phyloP scores from a whole-genome alignment of 2,888 invertebrate species.

The Laothoe populi region DNA sequence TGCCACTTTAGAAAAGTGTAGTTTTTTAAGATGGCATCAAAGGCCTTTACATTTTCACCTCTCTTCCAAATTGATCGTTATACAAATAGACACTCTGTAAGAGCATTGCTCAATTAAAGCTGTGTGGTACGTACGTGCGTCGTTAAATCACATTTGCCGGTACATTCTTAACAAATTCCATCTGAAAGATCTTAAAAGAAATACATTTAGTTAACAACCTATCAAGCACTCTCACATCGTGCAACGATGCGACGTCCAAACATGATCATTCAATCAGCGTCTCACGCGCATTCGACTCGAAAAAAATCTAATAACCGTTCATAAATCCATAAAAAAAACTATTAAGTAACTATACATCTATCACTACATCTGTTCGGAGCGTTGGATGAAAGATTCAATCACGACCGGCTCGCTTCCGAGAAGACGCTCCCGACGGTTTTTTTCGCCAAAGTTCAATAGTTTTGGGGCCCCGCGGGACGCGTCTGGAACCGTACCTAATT shows the following conservation, averaged over 20 bases:
- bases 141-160: not conserved
- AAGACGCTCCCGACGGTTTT: constrained; percentile 56
- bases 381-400: constrained; percentile 77
- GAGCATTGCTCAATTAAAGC: too few species aligned
- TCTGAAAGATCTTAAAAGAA: not conserved
- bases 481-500: constrained; percentile 34
- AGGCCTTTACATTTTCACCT: too few species aligned
- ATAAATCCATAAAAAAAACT: constrained; percentile 56
- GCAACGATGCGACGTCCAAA: constrained; percentile 3
- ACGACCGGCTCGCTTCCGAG: constrained; percentile 71
- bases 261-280: constrained; percentile 23
- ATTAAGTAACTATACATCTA: constrained; percentile 60
- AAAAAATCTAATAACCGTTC: constrained; percentile 61
- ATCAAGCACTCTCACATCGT: not conserved
- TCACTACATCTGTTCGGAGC: constrained; percentile 53
- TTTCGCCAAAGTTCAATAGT: constrained; percentile 59
- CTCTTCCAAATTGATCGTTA: too few species aligned
- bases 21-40: too few species aligned
- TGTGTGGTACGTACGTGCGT: not conserved
- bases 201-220: not conserved
- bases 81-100: too few species aligned
- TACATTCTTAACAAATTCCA: not conserved
- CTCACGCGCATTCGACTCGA: constrained; percentile 38
- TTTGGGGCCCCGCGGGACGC: constrained; percentile 54
- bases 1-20: too few species aligned